These are phyloP conservation scores for Phallusia fumigata DNA, from an alignment of 23 tunicate species.

Conservation along the genomic window DNA sequence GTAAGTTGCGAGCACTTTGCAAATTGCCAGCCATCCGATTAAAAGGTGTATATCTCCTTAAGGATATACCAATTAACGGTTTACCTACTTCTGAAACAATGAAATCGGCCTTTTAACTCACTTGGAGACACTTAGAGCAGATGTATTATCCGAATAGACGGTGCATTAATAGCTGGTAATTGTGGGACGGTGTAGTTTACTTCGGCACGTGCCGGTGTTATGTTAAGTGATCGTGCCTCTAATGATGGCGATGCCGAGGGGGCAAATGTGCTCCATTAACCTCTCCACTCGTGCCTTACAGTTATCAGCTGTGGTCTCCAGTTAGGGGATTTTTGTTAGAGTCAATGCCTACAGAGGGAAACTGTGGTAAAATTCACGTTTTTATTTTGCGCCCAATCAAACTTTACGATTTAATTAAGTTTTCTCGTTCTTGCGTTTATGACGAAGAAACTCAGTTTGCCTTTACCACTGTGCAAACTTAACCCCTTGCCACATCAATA, in stretches of 20 bases:
- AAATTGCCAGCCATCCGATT: neutral
- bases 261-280: neutral
- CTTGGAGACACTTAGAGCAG: neutral
- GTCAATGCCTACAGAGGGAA: too few relatives aligned
- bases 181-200: neutral
- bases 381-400: too few relatives aligned
- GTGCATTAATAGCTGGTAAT: neutral
- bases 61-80: neutral
- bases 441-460: too few relatives aligned
- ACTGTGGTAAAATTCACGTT: too few relatives aligned
- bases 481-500: too few relatives aligned
- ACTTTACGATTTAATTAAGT: too few relatives aligned
- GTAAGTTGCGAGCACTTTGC: neutral
- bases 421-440: too few relatives aligned
- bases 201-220: slow-evolving; percentile 13
- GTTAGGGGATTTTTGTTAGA: too few relatives aligned
- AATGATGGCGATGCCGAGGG: neutral
- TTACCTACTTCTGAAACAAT: neutral
- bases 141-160: neutral
- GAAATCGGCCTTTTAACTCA: neutral
- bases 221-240: neutral
- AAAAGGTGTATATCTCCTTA: neutral
- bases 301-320: too few relatives aligned
- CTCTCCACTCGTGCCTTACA: too few relatives aligned
- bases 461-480: too few relatives aligned